Conservation (phyloP, 2,113 vertebrate genomes). For the Delphinus delphis region DNA sequence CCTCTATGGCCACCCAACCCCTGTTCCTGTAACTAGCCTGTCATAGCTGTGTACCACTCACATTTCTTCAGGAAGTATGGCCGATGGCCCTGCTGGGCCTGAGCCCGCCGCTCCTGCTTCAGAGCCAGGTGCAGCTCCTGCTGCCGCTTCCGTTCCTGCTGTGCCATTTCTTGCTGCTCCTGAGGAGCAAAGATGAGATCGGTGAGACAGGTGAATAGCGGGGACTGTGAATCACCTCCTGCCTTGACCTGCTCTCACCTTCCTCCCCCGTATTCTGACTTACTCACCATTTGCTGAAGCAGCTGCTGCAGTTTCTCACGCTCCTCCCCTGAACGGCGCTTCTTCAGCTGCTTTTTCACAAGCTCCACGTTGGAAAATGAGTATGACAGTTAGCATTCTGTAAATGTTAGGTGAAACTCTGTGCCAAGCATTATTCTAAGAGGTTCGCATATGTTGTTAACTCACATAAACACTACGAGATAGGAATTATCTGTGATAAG, state of each 20-base stretch:
- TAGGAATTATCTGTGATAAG: background rate
- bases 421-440: background rate
- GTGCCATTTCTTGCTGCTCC: conserved; percentile 91
- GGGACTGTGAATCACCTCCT: background rate
- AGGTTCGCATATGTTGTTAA: background rate
- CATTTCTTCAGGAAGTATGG: conserved; percentile 96
- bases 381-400: background rate
- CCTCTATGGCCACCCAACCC: background rate
- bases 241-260: background rate
- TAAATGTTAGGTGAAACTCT: background rate
- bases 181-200: conserved; percentile 61
- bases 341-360: conserved; percentile 85
- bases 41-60: conserved; percentile 68
- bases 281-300: conserved; percentile 85
- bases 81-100: conserved; percentile 88
- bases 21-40: background rate
- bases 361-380: conserved; percentile 74
- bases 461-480: background rate
- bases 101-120: conserved; percentile 86
- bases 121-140: conserved; percentile 83
- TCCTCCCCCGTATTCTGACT: background rate
- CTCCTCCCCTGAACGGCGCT: conserved; percentile 68
- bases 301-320: conserved; percentile 83
- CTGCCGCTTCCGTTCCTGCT: conserved; percentile 81
- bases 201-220: background rate